Base-by-base conservation (phyloP, 2,888 invertebrate species). In the Leptopilina drosophilae region DNA sequence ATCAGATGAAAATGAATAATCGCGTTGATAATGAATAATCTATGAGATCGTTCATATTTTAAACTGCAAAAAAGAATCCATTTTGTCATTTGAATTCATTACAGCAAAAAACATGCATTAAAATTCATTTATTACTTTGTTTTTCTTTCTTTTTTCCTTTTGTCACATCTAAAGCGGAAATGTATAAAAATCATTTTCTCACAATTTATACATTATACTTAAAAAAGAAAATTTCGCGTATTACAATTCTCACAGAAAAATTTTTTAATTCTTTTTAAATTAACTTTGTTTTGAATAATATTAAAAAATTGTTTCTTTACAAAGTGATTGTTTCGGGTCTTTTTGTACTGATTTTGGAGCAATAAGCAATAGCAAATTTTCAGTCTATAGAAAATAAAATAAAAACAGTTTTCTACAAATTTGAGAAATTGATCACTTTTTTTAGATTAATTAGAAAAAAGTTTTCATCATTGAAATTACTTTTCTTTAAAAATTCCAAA, bases 11-110 rank as follows among this genome's bases (percentile, higher is more conserved):
- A 73, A 73, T 73, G 56, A n/a, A 73, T 73, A 73, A 73, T 73
- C 40, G 73, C 56, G 56, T 73, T 56, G 42, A 42, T 6, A 42
- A 42, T 42, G 42, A 42, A 42, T 42, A 42, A 42, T 42, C n/a
- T 73, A 56, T 73, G 73, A 73, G 73, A 73, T 73, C 73, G 40
- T 53, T n/a, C 73, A 73, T 26, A 73, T 59, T 73, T 73, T 49
- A 49, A 49, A 73, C 33, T 40, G 40, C 33, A n/a, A 49, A 73
- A 33, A 73, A 56, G 73, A 73, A 73, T 73, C 33, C 56, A 56
- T 33, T 73, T 59, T 8, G 33, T 33, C 33, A 33, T 33, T 33
- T 40, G 33, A 73, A 56, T 73, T 73, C n/a, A 59, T 26, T n/a
- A 40, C 73, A 15, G 40, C 56, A 59, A 73, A 56, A 33, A 56